phyloP scores from a whole-genome alignment of 1,140 invertebrate genomes.

The Lamellibrachia luymesi region DNA sequence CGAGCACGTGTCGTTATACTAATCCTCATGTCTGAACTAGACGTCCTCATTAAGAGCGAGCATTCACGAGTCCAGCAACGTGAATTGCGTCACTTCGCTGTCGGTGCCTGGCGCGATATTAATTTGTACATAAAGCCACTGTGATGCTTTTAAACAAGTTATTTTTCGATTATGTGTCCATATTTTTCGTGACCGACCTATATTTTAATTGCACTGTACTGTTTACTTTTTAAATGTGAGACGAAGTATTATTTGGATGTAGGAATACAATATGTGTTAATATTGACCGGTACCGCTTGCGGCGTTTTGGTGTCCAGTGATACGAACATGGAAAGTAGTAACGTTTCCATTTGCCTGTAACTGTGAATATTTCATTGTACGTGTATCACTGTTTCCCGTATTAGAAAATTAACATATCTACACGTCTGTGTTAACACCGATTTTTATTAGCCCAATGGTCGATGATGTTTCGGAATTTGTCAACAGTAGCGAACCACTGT shows the following conservation, averaged over 20 bases:
- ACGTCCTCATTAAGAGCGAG: neutral
- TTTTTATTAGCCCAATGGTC: too few species aligned
- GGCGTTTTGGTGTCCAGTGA: too few species aligned
- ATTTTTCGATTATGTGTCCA: neutral
- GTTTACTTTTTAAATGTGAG: neutral
- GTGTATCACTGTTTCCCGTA: too few species aligned
- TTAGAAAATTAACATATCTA: too few species aligned
- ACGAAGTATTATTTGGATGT: neutral
- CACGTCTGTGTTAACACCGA: too few species aligned
- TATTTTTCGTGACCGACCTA: neutral
- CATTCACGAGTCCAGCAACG: neutral
- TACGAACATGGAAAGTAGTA: too few species aligned
- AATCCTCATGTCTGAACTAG: neutral
- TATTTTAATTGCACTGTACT: neutral
- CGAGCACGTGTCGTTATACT: neutral
- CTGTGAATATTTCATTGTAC: neutral
- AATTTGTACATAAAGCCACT: neutral
- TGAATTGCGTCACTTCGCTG: neutral
- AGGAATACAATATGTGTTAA: neutral
- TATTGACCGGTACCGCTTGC: neutral
- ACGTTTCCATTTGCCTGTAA: neutral
- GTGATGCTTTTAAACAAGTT: neutral
- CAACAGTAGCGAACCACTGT: too few species aligned
- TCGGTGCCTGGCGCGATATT: neutral
- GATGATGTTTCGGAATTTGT: too few species aligned